A percentile compares a stretch with the other conserved stretches of the same genome.
phyloP scores from a whole-genome alignment of 2,888 invertebrate species.

The Leptodirus hochenwartii region DNA sequence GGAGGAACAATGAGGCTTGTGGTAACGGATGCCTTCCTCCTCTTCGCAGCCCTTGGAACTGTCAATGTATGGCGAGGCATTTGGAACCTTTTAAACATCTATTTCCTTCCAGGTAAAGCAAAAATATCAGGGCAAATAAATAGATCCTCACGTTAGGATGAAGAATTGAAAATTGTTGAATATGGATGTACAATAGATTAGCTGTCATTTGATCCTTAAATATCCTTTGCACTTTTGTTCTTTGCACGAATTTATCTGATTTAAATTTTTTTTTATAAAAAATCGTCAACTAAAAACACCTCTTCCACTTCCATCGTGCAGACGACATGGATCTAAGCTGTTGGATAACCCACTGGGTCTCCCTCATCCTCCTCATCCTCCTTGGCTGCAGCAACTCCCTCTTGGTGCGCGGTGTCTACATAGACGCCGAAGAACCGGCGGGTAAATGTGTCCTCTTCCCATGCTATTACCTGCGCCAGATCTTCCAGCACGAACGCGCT shows the following conservation, averaged over 20 bases:
- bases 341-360: conserved; percentile 62
- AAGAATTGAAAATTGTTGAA: too few relatives aligned
- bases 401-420: conserved; percentile 71
- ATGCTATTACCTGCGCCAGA: conserved; percentile 62
- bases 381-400: conserved; percentile 77
- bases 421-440: conserved; percentile 69
- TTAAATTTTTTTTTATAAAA: too few relatives aligned
- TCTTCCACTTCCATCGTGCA: conserved; percentile 20
- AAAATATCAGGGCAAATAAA: too few relatives aligned
- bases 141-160: too few relatives aligned
- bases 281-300: too few relatives aligned
- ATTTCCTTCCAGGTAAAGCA: conserved; percentile 50
- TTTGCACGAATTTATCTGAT: too few relatives aligned
- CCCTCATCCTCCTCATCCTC: conserved; percentile 53
- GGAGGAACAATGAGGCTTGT: conserved; percentile 47
- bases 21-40: conserved; percentile 57
- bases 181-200: too few relatives aligned
- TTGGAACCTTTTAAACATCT: conserved; percentile 64
- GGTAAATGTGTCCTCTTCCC: conserved; percentile 72
- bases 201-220: too few relatives aligned
- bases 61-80: conserved; percentile 80
- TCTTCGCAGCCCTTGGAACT: conserved; percentile 61
- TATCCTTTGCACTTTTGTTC: too few relatives aligned
- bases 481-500: conserved; percentile 48
- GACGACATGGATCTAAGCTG: conserved; percentile 57